phyloP scores from a whole-genome alignment of 2,797 vertebrate species.

The Nothura maculosa region DNA sequence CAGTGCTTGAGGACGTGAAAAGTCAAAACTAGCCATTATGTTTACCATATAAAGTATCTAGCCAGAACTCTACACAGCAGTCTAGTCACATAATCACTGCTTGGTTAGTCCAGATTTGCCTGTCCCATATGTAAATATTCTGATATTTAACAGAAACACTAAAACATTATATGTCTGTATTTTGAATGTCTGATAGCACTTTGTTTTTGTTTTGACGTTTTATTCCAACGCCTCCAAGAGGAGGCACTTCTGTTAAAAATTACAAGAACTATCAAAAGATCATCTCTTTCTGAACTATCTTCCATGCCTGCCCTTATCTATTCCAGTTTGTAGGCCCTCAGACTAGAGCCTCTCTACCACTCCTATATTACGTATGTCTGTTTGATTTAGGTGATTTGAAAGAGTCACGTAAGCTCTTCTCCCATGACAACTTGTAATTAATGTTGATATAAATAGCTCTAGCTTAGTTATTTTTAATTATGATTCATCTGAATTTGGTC shows the following conservation, averaged over 20 bases:
- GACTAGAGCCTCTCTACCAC: neutral
- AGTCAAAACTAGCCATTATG: neutral
- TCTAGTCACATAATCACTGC: neutral
- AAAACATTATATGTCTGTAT: rapidly evolving
- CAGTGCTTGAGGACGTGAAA: neutral
- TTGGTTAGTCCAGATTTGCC: neutral
- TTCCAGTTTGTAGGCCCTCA: neutral
- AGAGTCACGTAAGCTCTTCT: neutral
- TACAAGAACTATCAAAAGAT: neutral
- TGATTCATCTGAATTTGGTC: neutral
- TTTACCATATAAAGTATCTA: neutral
- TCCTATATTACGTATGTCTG: neutral
- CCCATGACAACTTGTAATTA: neutral
- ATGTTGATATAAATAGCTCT: neutral
- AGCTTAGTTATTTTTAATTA: neutral
- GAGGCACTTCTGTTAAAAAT: neutral
- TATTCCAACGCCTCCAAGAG: neutral
- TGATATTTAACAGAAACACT: neutral
- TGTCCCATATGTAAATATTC: neutral
- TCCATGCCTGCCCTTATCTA: neutral
- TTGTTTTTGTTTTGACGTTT: neutral
- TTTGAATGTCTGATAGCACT: neutral
- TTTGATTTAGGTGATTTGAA: neutral
- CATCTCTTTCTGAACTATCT: neutral
- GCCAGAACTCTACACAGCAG: neutral